Conservation (phyloP, 2,113 vertebrate genomes). For the Pycnonotus jocosus region DNA sequence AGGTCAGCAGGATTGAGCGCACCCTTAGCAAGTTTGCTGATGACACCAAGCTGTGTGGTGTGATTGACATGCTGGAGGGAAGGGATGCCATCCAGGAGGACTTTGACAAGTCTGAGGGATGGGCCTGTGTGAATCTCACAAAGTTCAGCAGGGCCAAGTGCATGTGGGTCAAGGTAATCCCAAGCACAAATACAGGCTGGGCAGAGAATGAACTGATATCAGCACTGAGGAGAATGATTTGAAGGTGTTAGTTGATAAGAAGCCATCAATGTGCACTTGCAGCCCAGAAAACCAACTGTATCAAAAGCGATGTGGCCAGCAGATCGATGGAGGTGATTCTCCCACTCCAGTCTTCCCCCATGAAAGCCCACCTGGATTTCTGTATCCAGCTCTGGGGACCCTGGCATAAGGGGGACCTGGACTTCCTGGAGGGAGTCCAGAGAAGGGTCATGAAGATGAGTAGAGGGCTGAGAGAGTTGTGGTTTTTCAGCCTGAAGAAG, state of each 20-base stretch:
- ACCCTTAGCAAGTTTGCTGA: neutral
- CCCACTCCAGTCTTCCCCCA: neutral
- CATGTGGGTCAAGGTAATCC: neutral
- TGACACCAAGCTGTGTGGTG: neutral
- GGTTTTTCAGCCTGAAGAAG: neutral
- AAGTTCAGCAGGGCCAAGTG: neutral
- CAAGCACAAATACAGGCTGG: neutral
- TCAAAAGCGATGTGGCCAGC: neutral
- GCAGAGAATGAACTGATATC: neutral
- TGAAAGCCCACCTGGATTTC: neutral
- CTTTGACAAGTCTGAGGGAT: neutral
- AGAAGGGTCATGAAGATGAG: neutral
- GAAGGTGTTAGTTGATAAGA: neutral
- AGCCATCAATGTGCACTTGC: neutral
- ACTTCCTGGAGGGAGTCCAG: neutral
- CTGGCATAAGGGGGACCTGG: rapidly evolving
- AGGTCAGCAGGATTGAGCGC: neutral
- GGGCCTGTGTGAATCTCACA: neutral
- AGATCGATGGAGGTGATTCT: neutral
- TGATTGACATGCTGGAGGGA: neutral
- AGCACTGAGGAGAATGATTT: neutral
- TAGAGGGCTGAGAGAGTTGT: neutral
- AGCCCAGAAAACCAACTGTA: neutral
- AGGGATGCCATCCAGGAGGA: neutral
- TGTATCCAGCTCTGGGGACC: neutral